phyloP scores from a whole-genome alignment of 1,140 invertebrate genomes.

The Heliconius nattereri region DNA sequence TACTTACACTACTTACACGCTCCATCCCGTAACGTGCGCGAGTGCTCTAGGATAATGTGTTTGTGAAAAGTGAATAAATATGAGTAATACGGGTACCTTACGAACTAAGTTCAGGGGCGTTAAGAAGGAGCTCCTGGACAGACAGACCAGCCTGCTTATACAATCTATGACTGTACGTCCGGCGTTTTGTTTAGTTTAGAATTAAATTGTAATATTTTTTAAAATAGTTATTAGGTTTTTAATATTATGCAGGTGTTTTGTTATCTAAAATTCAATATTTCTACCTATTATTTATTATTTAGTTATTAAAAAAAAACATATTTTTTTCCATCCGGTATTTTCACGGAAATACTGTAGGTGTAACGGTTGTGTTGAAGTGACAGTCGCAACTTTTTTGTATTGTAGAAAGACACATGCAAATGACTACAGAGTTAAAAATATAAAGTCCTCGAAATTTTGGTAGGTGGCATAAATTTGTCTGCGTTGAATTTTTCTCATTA shows the following conservation, averaged over 20 bases:
- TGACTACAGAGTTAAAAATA: conserved; percentile 53
- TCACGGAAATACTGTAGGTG: conserved; percentile 18
- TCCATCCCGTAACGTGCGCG: conserved; percentile 22
- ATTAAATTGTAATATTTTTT: no score
- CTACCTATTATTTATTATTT: background rate
- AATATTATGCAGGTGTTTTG: no score
- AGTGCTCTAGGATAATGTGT: conserved; percentile 21
- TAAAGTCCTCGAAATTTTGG: conserved; percentile 39
- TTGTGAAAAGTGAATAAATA: conserved; percentile 52
- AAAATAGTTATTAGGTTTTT: no score
- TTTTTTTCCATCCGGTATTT: background rate
- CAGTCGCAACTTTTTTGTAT: conserved; percentile 35
- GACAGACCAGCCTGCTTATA: conserved; percentile 85
- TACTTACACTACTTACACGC: conserved; percentile 21
- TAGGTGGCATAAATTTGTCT: conserved; percentile 30
- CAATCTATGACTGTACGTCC: conserved; percentile 85
- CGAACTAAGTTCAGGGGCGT: conserved; percentile 87
- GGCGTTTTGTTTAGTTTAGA: background rate
- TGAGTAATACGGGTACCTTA: conserved; percentile 73
- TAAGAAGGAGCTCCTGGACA: conserved; percentile 87
- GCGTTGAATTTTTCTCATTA: background rate
- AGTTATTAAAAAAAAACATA: background rate
- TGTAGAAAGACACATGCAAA: conserved; percentile 36
- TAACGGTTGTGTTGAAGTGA: conserved; percentile 18
- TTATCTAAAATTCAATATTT: background rate